phyloP scores from a whole-genome alignment of 2,113 vertebrate species.

The Hippoglossus stenolepis region DNA sequence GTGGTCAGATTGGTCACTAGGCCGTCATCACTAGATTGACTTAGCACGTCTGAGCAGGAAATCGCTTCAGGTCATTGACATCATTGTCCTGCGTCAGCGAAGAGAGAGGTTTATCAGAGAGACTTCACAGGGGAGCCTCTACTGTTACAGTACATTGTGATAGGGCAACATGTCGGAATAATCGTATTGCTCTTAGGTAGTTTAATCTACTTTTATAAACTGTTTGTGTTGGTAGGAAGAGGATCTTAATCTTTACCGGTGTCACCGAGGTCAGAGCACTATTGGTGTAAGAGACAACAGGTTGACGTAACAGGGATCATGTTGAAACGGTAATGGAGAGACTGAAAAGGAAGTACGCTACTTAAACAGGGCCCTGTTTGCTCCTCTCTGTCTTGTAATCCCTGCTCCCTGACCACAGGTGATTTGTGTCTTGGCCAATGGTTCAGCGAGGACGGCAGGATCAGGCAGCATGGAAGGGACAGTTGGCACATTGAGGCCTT shows the following conservation, averaged over 20 bases:
- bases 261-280: background rate
- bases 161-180: background rate
- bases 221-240: background rate
- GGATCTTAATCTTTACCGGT: background rate
- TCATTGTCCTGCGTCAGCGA: slow-evolving; percentile 17
- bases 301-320: background rate
- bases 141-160: background rate
- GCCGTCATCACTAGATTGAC: background rate
- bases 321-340: background rate
- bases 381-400: slow-evolving; percentile 38
- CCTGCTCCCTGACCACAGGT: background rate
- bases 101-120: slow-evolving; percentile 19
- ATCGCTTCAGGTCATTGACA: background rate
- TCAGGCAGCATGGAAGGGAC: slow-evolving; percentile 32
- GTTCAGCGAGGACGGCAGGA: slow-evolving; percentile 11
- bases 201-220: no score
- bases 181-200: no score
- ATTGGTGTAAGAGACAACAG: background rate
- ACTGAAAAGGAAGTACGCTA: slow-evolving; percentile 3
- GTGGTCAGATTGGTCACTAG: background rate
- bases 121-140: background rate
- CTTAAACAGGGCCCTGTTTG: slow-evolving; percentile 41
- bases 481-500: background rate
- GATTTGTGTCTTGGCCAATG: slow-evolving; percentile 1
- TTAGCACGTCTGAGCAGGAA: slow-evolving; percentile 53